Conservation (phyloP, 2,797 vertebrate species). For the Manis pentadactyla region DNA sequence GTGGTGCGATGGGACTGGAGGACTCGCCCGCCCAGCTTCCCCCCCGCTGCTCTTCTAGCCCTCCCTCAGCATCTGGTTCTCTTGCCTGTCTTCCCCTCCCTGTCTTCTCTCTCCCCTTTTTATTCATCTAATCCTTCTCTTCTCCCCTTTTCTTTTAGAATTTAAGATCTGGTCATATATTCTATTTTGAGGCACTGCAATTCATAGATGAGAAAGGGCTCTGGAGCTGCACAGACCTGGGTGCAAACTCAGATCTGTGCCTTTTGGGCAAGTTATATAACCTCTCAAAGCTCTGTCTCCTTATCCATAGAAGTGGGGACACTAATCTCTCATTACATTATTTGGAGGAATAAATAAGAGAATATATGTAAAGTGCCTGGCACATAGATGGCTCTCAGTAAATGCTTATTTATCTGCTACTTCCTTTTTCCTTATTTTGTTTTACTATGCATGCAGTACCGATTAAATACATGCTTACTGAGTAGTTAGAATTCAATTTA, state of each 20-base stretch:
- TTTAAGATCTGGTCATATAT: background rate
- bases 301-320: background rate
- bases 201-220: background rate
- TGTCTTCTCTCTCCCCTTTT: background rate
- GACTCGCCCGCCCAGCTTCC: background rate
- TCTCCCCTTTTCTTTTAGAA: background rate
- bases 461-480: background rate
- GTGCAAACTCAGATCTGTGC: background rate
- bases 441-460: background rate
- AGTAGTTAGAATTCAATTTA: conserved; percentile 36
- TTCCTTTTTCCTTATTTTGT: background rate
- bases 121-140: background rate
- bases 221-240: background rate
- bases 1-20: background rate
- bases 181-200: background rate
- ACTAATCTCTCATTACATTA: background rate
- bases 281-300: background rate
- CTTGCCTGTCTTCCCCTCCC: background rate
- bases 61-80: background rate
- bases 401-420: background rate
- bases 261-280: background rate
- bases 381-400: background rate
- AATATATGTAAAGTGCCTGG: background rate
- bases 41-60: background rate
- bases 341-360: conserved; percentile 1